These are phyloP conservation scores for Labeo rohita DNA, from an alignment of 2,113 vertebrate species.

Conservation along the genomic window DNA sequence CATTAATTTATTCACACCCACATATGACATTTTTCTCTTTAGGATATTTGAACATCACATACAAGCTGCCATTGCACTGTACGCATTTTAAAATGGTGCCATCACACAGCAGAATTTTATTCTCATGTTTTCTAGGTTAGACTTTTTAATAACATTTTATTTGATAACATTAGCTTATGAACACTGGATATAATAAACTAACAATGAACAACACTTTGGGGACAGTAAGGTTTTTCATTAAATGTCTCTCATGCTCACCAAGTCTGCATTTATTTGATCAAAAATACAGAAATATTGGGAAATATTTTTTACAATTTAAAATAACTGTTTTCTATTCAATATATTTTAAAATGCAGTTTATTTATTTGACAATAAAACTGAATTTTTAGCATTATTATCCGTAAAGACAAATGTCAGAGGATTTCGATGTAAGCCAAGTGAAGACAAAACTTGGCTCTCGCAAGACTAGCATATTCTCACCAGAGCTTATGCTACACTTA, in stretches of 20 bases:
- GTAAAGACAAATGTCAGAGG: too few species aligned
- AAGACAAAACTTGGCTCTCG: too few species aligned
- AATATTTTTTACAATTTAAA: background rate
- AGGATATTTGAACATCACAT: background rate
- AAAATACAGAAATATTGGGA: background rate
- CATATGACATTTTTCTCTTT: background rate
- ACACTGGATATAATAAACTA: background rate
- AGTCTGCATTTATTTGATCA: background rate
- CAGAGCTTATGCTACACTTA: too few species aligned
- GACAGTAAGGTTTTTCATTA: background rate
- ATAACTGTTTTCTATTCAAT: background rate
- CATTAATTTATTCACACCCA: slow-evolving; percentile 8
- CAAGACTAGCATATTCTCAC: too few species aligned
- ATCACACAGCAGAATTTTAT: background rate
- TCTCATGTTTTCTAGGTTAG: background rate
- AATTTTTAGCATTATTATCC: background rate
- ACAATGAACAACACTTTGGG: background rate
- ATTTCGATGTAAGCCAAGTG: too few species aligned
- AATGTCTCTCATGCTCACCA: background rate
- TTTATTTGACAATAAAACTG: too few species aligned
- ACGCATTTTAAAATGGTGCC: background rate
- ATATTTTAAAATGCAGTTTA: background rate
- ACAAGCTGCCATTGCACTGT: background rate
- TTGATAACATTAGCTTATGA: background rate
- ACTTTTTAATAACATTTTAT: background rate